These are phyloP conservation scores for Rostratula benghalensis DNA, from an alignment of 2,113 vertebrate species.

Conservation along the genomic window DNA sequence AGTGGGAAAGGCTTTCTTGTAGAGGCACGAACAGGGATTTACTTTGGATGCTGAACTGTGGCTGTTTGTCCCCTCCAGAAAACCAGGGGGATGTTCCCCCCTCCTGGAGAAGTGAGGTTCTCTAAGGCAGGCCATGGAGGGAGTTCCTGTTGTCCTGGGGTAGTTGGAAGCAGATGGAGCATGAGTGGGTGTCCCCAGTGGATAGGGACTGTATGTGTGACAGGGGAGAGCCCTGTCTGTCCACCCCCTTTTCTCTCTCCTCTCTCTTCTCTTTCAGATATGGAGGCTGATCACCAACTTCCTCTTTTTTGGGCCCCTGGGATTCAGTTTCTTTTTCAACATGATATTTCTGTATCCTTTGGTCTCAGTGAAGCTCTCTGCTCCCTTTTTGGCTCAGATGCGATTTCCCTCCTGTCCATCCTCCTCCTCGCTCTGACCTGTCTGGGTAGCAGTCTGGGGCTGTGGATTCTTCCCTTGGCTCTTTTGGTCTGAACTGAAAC, in stretches of 20 bases:
- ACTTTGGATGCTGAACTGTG: neutral
- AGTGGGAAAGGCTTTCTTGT: neutral
- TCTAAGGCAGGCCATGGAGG: neutral
- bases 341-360: constrained; percentile 91
- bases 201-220: neutral
- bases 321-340: constrained; percentile 90
- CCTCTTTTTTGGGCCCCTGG: constrained; percentile 87
- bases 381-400: neutral
- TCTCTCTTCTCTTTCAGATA: constrained; percentile 74
- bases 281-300: constrained; percentile 90
- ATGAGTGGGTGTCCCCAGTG: neutral
- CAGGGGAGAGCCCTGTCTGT: neutral
- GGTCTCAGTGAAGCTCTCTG: neutral
- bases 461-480: neutral
- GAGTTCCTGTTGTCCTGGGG: neutral
- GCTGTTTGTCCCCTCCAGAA: neutral
- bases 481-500: neutral
- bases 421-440: neutral
- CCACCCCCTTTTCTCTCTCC: neutral
- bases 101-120: no score
- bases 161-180: neutral
- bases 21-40: neutral
- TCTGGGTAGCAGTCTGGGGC: neutral
- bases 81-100: neutral
- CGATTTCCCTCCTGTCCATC: accelerated